Evolutionary conservation across 2,888 invertebrate genomes (phyloP), one percentile per base, ranked within the genome.

Genomic region (Baronia brevicornis): DNA sequence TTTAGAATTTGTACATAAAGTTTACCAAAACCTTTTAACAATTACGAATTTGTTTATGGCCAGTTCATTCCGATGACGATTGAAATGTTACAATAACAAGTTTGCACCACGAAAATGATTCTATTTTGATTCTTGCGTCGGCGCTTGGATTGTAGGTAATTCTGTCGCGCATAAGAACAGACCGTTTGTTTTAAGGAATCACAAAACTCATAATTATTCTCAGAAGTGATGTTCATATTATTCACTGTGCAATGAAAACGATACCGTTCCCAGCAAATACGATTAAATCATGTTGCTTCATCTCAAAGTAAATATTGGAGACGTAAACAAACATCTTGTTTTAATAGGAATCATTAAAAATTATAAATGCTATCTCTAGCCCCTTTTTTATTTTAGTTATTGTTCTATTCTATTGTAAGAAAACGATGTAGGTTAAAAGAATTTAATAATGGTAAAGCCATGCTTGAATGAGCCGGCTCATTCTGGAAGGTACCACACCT

Each of bases 151-250:
- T 57, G 65, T 70, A 61, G 68, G 73, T 69, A 66, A 71, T 66
- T 64, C 65, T 60, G 63, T 61, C 60, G 63, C 63, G 60, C 67
- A 64, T 69, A 63, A 65, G 60, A 69, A 62, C 63, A 66, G 67
- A 70, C 66, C 74, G 70, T 75, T 75, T 75, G 73, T 69, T 72
- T 73, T 66, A 67, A 74, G 64, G 69, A 74, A 70, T 73, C 71
- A 65, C 77, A 74, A 77, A 70, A 68, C 60, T 65, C 62, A 48
- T 66, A 65, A 68, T 71, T 71, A 69, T 72, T 72, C 68, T 46
- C 48, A 59, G 72, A 74, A 73, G 55, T 54, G 51, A 54, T 60
- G 56, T 52, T 56, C 50, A 52, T 53, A 53, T n/a, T n/a, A n/a
- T 54, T 57, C 63, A 64, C 58, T 65, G 60, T 66, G 58, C 52